Percentiles rank a stretch among this genome's conserved stretches.
These are phyloP conservation scores for Borostomias antarcticus DNA, from an alignment of 2,797 vertebrate species.

Conservation along the genomic window DNA sequence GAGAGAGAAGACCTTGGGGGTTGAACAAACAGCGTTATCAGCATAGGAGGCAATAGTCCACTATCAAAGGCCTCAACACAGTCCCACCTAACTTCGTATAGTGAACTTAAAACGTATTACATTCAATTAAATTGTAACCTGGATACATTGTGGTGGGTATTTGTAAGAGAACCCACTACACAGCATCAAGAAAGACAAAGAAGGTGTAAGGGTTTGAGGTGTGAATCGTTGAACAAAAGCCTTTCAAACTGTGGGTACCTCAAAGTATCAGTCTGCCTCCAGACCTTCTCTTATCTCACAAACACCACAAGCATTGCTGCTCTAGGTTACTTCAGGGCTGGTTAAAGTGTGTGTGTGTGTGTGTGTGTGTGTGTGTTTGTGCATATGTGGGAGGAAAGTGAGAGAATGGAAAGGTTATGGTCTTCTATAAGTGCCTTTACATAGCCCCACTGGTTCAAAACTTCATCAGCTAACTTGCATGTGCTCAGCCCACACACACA, in stretches of 20 bases:
- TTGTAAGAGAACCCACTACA: neutral
- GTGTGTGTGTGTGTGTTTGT: slow-evolving; percentile 51
- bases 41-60: neutral
- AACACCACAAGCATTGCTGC: slow-evolving; percentile 25
- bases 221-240: slow-evolving; percentile 37
- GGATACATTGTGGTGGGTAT: neutral
- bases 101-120: neutral
- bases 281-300: slow-evolving; percentile 17
- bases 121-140: too few species aligned
- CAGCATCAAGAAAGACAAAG: neutral
- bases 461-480: too few species aligned
- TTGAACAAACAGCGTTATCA: slow-evolving; percentile 26
- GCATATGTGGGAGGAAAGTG: slow-evolving; percentile 79
- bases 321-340: neutral
- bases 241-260: slow-evolving; percentile 12
- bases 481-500: too few species aligned
- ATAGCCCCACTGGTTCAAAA: slow-evolving; percentile 26
- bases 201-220: neutral
- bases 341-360: slow-evolving; percentile 42
- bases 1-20: slow-evolving; percentile 28
- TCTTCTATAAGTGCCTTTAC: slow-evolving; percentile 51
- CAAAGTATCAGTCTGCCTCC: slow-evolving; percentile 18
- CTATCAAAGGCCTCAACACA: neutral
- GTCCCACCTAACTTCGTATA: neutral
- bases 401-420: slow-evolving; percentile 77